phyloP scores from a whole-genome alignment of 1,140 invertebrate species.

The Neuroterus valhalla region DNA sequence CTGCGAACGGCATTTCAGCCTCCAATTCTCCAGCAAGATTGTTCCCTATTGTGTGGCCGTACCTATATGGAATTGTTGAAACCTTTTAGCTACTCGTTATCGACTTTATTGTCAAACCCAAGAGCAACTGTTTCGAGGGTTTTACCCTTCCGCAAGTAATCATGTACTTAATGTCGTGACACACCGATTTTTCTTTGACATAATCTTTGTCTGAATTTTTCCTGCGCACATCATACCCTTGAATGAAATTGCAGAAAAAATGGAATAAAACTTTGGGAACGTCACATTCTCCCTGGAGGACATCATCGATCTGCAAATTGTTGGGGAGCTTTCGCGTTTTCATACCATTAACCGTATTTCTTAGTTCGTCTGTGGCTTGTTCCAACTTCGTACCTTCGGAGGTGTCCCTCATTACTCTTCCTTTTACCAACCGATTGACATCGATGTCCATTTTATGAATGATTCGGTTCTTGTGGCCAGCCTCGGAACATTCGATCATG shows the following conservation, averaged over 20 bases:
- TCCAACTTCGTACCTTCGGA: too few species aligned
- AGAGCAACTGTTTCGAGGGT: not conserved
- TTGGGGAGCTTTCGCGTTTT: too few species aligned
- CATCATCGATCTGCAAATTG: not conserved
- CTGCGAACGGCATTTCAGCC: slow-evolving; percentile 4
- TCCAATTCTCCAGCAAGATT: slow-evolving; percentile 31
- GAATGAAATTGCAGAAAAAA: not conserved
- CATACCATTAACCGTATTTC: too few species aligned
- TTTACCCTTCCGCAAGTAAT: slow-evolving; percentile 32
- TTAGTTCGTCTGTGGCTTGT: too few species aligned
- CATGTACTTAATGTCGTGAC: slow-evolving; percentile 28
- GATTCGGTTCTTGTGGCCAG: too few species aligned
- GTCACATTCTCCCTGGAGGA: not conserved
- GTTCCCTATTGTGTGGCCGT: slow-evolving; percentile 32
- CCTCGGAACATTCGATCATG: too few species aligned
- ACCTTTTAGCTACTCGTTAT: slow-evolving; percentile 27
- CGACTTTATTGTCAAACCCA: slow-evolving; percentile 35
- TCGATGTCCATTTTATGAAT: too few species aligned
- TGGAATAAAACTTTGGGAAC: not conserved
- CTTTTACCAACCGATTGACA: too few species aligned
- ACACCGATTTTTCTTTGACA: slow-evolving; percentile 2
- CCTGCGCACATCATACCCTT: not conserved
- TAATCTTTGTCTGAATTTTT: not conserved
- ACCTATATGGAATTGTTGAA: slow-evolving; percentile 11
- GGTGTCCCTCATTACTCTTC: too few species aligned